These are phyloP conservation scores for Cephus pygmeus DNA, from an alignment of 2,888 invertebrate genomes.

Conservation along the genomic window DNA sequence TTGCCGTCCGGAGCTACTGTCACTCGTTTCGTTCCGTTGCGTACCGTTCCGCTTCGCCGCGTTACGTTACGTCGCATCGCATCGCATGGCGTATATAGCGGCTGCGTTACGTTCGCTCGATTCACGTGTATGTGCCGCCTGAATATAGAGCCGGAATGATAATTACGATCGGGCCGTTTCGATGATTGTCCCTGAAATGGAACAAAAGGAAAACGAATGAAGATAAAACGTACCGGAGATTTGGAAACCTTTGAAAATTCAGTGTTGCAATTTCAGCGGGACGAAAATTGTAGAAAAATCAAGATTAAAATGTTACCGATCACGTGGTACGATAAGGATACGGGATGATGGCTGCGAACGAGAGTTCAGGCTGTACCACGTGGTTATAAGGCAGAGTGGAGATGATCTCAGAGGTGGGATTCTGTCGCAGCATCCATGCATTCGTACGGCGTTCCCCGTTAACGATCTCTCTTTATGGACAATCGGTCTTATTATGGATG, in stretches of 20 bases:
- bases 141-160: slow-evolving; percentile 44
- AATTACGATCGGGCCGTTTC: slow-evolving; percentile 47
- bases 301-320: neutral
- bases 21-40: slow-evolving; percentile 26
- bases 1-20: slow-evolving; percentile 22
- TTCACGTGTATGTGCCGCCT: slow-evolving; percentile 3
- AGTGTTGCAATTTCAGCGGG: neutral
- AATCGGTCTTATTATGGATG: slow-evolving; percentile 43
- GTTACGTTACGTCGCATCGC: slow-evolving; percentile 60
- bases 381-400: neutral
- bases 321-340: neutral
- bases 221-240: neutral
- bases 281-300: neutral
- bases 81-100: slow-evolving; percentile 26
- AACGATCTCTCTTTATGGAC: slow-evolving; percentile 44
- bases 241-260: neutral
- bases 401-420: neutral
- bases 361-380: neutral
- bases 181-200: slow-evolving; percentile 32
- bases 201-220: neutral
- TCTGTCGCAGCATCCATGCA: neutral
- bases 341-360: neutral
- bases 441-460: slow-evolving; percentile 23
- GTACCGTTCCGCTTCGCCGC: slow-evolving; percentile 61
- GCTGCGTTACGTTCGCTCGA: slow-evolving; percentile 18